A percentile compares a stretch with the other conserved stretches of the same genome.
phyloP scores from a whole-genome alignment of 2,888 invertebrate species.

The Scelioninae gen. 2 region DNA sequence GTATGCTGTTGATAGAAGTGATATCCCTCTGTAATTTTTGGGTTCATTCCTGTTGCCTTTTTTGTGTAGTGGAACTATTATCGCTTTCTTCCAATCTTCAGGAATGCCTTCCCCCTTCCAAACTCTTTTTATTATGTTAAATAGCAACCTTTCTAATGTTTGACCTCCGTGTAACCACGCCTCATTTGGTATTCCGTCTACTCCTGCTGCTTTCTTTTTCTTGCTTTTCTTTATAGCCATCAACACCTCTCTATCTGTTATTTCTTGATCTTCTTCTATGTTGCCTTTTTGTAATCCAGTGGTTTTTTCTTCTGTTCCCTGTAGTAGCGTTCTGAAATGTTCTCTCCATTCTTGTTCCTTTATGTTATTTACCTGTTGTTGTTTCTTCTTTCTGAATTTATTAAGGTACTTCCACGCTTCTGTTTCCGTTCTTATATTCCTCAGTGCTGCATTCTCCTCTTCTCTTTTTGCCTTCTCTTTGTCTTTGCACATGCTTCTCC shows the following conservation, averaged over 20 bases:
- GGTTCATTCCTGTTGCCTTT: background rate
- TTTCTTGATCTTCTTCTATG: constrained; percentile 8
- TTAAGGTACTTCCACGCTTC: constrained; percentile 19
- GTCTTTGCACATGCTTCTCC: background rate
- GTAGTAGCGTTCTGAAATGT: background rate
- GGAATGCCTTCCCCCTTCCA: background rate
- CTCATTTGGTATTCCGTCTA: background rate
- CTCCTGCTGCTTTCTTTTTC: background rate
- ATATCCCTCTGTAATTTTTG: background rate
- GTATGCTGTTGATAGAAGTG: background rate
- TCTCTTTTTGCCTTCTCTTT: constrained; percentile 6
- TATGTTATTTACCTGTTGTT: constrained; percentile 15
- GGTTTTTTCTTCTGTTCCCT: constrained; percentile 17
- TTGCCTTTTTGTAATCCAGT: background rate
- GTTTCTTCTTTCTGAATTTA: constrained; percentile 14
- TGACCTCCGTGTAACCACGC: background rate
- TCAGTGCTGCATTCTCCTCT: constrained; percentile 15
- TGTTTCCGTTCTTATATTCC: constrained; percentile 3
- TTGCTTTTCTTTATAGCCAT: background rate
- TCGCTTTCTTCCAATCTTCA: background rate
- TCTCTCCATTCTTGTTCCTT: constrained; percentile 27
- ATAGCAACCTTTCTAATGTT: background rate
- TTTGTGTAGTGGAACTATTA: background rate
- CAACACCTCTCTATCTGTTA: background rate
- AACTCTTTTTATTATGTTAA: background rate